These are phyloP conservation scores for Aphelinus atriplicis DNA, from an alignment of 1,140 invertebrate genomes.

Conservation along the genomic window DNA sequence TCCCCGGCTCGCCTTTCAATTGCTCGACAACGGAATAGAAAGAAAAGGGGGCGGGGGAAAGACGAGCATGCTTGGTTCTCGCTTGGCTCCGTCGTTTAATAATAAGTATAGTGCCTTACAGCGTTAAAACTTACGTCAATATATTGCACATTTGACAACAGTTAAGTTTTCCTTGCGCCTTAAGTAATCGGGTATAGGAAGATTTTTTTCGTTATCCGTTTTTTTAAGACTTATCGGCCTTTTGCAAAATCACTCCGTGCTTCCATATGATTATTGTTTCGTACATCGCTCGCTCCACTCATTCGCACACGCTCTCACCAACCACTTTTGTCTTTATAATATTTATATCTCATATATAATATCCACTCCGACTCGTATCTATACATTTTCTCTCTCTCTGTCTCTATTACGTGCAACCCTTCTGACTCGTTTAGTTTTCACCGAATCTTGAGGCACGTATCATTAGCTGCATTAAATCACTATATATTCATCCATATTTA, in stretches of 20 bases:
- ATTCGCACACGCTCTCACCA: conserved; percentile 12
- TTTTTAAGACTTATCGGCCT: neutral
- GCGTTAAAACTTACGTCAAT: conserved; percentile 61
- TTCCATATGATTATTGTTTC: neutral
- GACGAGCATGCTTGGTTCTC: conserved; percentile 32
- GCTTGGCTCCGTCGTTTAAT: conserved; percentile 14
- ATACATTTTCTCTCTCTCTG: conserved; percentile 19
- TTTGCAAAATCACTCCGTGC: conserved; percentile 18
- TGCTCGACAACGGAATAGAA: conserved; percentile 29
- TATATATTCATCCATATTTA: conserved; percentile 32
- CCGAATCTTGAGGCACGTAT: neutral
- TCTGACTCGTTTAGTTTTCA: conserved; percentile 26
- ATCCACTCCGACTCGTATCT: conserved; percentile 30
- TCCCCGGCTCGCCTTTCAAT: conserved; percentile 41
- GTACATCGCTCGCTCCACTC: conserved; percentile 8
- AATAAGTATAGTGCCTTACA: conserved; percentile 62
- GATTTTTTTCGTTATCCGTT: conserved; percentile 38
- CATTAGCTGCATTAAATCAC: conserved; percentile 30
- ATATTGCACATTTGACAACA: conserved; percentile 68
- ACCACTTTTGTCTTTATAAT: conserved; percentile 33
- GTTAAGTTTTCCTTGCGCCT: conserved; percentile 56
- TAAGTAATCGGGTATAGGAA: conserved; percentile 64
- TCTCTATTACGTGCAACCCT: conserved; percentile 4
- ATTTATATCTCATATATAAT: conserved; percentile 35
- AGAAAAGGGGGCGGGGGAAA: neutral